Base-by-base conservation (phyloP, 2,113 vertebrate genomes). In the Strix uralensis region DNA sequence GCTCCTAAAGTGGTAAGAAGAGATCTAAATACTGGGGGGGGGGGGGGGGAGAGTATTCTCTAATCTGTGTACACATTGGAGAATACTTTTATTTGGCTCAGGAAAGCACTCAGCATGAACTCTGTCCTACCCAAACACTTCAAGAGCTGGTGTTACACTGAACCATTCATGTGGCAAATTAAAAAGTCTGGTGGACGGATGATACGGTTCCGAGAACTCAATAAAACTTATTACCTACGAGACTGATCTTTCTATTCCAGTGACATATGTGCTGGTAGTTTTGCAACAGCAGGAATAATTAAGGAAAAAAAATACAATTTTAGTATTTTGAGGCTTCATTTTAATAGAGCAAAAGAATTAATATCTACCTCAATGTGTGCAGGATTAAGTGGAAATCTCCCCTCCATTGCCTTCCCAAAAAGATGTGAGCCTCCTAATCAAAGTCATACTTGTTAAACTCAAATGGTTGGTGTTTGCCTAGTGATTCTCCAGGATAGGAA, bases 161-260 rank as follows among this genome's bases (percentile, higher is more conserved):
- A 96, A 93, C 92, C 92, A 59, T 95, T 96, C 96, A 97, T 94
- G 96, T 97, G 96, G 96, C 95, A 97, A 98, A 97, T 98, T 97
- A 95, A 97, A 97, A 97, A 96, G 94, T 96, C 97, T 86, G 85
- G 91, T 95, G 96, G 94, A 96, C 46, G 25, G 94, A 95, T 96
- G 93, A 96, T 95, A 92, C 29, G 90, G 93, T 96, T 88, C 86
- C 1, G 4, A 89, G 94, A 93, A 96, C 95, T 98, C 95, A 96
- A 96, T 96, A 96, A 96, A 97, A 97, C 94, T 80, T 94, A 92
- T 77, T 96, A 91, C 94, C 81, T 97, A 54, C 5, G 13, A 96
- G 92, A 69, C 67, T 91, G 89, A 81, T 91, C 62, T 95, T 97
- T 94, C 83, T 96, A 42, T 95, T 88, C n/a, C 49, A 78, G 70